phyloP scores from a whole-genome alignment of 2,797 vertebrate species.

The Apodemus agrarius region DNA sequence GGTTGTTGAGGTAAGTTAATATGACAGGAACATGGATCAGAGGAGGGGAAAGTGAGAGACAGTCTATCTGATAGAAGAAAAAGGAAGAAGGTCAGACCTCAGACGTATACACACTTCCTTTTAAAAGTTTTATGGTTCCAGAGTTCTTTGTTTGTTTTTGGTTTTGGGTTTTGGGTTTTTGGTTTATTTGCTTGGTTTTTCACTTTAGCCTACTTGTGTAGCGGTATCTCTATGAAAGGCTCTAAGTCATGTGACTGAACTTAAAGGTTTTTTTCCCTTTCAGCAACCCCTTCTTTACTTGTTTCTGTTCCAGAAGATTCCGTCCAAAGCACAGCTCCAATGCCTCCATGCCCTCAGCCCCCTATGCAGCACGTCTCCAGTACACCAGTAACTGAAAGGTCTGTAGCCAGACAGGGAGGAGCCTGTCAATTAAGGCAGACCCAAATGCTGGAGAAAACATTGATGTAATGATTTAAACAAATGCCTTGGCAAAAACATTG shows the following conservation, averaged over 20 bases:
- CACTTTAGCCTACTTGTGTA: background rate
- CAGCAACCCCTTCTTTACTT: background rate
- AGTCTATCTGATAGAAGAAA: background rate
- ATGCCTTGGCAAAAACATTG: background rate
- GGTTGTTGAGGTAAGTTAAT: background rate
- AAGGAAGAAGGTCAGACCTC: background rate
- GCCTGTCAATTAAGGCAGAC: background rate
- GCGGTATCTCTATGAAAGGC: background rate
- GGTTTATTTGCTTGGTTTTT: background rate
- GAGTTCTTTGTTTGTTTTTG: background rate
- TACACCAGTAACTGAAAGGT: background rate
- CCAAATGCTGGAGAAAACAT: background rate
- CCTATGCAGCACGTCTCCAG: rapidly evolving
- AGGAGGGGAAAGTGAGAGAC: background rate
- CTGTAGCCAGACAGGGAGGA: background rate
- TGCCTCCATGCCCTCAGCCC: background rate
- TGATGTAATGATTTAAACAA: background rate
- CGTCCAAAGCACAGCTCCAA: no score
- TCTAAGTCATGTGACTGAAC: background rate
- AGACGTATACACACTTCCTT: background rate
- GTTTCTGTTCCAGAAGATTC: rapidly evolving
- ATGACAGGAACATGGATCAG: no score
- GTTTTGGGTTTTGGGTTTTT: no score
- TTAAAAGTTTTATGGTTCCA: background rate
- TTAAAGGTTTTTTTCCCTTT: background rate